phyloP scores from a whole-genome alignment of 2,797 vertebrate genomes.

The Myotis vivesi region DNA sequence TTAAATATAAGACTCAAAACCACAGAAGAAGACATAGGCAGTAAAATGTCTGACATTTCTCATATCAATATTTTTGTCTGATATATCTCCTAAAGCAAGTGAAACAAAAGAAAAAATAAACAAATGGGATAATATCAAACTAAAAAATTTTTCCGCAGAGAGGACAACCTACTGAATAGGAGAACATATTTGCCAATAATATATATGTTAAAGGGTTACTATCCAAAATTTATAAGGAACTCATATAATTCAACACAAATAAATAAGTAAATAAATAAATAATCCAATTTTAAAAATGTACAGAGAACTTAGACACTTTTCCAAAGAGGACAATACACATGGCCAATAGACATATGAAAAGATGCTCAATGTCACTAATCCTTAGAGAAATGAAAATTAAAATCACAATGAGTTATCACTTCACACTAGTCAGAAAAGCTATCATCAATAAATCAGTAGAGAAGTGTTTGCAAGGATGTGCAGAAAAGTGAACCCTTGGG shows the following conservation, averaged over 20 bases:
- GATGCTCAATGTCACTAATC: neutral
- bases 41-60: neutral
- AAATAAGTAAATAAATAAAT: neutral
- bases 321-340: neutral
- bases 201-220: neutral
- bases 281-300: neutral
- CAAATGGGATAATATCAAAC: neutral
- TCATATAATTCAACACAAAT: neutral
- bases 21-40: neutral
- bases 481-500: neutral
- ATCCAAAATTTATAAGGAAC: neutral
- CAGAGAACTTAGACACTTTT: neutral
- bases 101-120: neutral
- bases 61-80: neutral
- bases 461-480: neutral
- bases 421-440: neutral
- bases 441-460: neutral
- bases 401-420: neutral
- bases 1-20: neutral
- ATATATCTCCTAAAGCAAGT: neutral
- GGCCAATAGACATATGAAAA: neutral
- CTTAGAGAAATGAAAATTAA: neutral
- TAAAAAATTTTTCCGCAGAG: neutral
- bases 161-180: neutral
- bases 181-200: neutral